Conservation (phyloP, 1,140 invertebrate species). For the Bactericera cockerelli region DNA sequence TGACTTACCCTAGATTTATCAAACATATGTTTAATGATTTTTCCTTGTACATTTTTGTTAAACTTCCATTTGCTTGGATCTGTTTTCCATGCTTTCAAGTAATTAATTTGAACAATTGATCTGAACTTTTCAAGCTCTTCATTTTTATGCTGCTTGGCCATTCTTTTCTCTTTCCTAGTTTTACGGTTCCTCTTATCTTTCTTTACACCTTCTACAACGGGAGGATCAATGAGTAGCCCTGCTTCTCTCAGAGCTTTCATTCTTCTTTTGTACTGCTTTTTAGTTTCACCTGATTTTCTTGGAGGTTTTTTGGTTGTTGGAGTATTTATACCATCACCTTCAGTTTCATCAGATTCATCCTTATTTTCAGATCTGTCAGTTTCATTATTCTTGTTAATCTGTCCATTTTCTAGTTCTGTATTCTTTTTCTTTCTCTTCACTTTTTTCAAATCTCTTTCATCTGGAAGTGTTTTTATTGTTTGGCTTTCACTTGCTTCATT, state of each 20-base stretch:
- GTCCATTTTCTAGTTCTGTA: neutral
- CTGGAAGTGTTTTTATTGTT: neutral
- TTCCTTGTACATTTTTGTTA: constrained; percentile 5
- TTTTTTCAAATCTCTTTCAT: neutral
- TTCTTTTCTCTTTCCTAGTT: constrained; percentile 1
- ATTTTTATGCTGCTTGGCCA: neutral
- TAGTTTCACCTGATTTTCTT: neutral
- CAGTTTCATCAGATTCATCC: neutral
- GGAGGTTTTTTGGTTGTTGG: constrained; percentile 3
- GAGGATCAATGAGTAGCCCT: constrained; percentile 4
- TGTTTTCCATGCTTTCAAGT: neutral
- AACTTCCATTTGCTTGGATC: constrained; percentile 1
- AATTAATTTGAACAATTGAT: constrained; percentile 3
- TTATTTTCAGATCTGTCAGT: neutral
- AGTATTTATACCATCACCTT: neutral
- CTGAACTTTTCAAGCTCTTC: neutral
- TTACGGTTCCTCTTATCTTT: neutral
- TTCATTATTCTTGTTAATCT: no score
- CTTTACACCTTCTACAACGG: neutral
- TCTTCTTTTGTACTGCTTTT: constrained; percentile 6
- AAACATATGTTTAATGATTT: constrained; percentile 2
- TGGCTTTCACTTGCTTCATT: neutral
- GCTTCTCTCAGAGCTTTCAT: neutral
- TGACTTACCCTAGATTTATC: neutral
- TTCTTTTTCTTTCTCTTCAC: neutral